Conservation (phyloP, 2,888 invertebrate genomes). For the Sesamia inferens region DNA sequence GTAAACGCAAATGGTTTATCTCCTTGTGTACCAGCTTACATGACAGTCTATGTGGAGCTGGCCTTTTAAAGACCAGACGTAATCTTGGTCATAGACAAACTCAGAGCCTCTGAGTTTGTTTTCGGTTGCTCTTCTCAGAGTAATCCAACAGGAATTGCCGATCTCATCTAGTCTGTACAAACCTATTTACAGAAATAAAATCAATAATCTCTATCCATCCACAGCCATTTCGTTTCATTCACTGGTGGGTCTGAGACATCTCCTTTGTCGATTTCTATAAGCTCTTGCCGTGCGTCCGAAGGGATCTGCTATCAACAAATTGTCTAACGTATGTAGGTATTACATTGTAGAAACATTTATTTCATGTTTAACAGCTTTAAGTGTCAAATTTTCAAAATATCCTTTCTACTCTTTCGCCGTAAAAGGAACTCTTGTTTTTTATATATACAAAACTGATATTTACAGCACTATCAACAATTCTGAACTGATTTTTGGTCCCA, state of each 20-base stretch:
- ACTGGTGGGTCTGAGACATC: not conserved
- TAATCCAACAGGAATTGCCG: too few species aligned
- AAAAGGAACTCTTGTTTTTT: not conserved
- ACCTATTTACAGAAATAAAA: too few species aligned
- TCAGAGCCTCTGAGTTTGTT: too few species aligned
- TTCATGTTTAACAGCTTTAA: not conserved
- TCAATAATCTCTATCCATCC: too few species aligned
- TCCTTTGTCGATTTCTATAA: not conserved
- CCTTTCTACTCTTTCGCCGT: not conserved
- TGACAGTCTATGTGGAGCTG: too few species aligned
- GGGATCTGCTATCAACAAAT: not conserved
- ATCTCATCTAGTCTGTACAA: too few species aligned
- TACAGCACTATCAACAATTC: not conserved
- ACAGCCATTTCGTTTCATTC: not conserved
- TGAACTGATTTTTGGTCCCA: not conserved
- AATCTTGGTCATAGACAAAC: too few species aligned
- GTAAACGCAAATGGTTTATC: not conserved
- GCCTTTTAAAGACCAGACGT: too few species aligned
- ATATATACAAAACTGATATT: not conserved
- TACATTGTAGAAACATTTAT: not conserved
- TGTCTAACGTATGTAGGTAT: not conserved
- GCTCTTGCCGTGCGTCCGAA: too few species aligned
- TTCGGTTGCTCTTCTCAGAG: too few species aligned
- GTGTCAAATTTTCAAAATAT: not conserved
- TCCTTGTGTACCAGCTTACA: not conserved